Evolutionary conservation across 1,140 invertebrate species (phyloP), one percentile per base, ranked within the genome.

Genomic region (Brachionus paranguensis): DNA sequence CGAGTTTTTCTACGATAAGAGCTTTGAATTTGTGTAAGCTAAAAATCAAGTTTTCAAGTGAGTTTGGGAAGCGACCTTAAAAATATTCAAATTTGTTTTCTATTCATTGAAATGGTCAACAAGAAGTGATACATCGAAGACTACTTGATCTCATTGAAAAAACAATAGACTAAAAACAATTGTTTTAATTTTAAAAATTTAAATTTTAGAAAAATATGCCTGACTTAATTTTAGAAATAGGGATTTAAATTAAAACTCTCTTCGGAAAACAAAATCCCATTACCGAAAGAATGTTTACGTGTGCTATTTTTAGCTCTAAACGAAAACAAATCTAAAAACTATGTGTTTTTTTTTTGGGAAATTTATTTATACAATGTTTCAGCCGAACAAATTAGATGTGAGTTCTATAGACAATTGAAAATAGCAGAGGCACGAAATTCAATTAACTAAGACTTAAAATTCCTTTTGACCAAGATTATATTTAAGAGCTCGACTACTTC

Each of bases 361-460:
- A 33, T 33, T 72, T 72, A 72, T 72, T 72, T 72, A 41, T 72
- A 20, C 68, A 72, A 72, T 72, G 33, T 72, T 43, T 72, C 53
- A 60, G 53, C 20, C 68, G 17, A 43, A 29, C 27, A 33, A 41
- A 43, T 72, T 72, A 72, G 4, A 37, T 37, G 6, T 72, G 33
- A 43, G 68, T 7, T 41, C 43, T 43, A 72, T 72, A 12, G 33
- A 10, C 65, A 68, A 68, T 68, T 29, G 65, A 68, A 68, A 68
- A 33, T 33, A 33, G 27, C 33, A 72, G 10, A 41, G 47, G 33
- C 72, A 76, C 43, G 43, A 76, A 76, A 76, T 50, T 76, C 45
- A 76, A 76, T 76, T 76, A 76, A 76, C 43, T 50, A 50, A 76
- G 43, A 76, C 72, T 76, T 76, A 76, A 76, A 76, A 76, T 76